Evolutionary conservation across 2,888 invertebrate genomes (phyloP), one percentile per base, ranked within the genome.

Genomic region (Abrostola tripartita): DNA sequence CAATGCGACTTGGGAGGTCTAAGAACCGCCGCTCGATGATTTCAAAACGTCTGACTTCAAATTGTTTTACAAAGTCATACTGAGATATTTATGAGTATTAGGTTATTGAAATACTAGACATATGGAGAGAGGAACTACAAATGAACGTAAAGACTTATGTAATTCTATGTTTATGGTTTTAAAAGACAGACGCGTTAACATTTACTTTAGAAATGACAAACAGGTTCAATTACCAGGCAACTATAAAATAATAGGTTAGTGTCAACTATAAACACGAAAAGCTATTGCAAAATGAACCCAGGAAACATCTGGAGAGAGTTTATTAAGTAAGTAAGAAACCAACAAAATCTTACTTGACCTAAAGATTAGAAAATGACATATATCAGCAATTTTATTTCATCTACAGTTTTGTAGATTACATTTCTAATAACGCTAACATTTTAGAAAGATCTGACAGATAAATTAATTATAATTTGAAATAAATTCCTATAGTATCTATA

Each of bases 1-100:
- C 72, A 72, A 72, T 61, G 51, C 72, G 50, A 53, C 72, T 59
- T 72, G 72, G 72, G 72, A 70, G 72, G 75, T 72, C 71, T 59
- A 12, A 65, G 70, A 56, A 61, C 54, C 55, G 51, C 69, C 69
- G 74, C 61, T 51, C 56, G 65, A 74, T 74, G 41, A 74, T 72
- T 65, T 59, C 64, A 74, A 68, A 72, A 65, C 56, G 51, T 41
- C 60, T 56, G 58, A 11, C 63, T 66, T 55, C 24, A 69, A 70
- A 70, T 70, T 70, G 66, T 52, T 75, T 61, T 59, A 64, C 75
- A 53, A 61, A 69, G 52, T 55, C 36, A 40, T 51, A 62, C 52
- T 38, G 35, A 37, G 40, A 53, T 58, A 57, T 63, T 68, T 68
- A 71, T 58, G 74, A 60, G 47, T 60, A 42, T 74, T 62, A 54